A percentile compares a stretch with the other conserved stretches of the same genome.
Evolutionary conservation across 2,797 vertebrate genomes (phyloP).

Genomic region (Eurystomus glaucurus): DNA sequence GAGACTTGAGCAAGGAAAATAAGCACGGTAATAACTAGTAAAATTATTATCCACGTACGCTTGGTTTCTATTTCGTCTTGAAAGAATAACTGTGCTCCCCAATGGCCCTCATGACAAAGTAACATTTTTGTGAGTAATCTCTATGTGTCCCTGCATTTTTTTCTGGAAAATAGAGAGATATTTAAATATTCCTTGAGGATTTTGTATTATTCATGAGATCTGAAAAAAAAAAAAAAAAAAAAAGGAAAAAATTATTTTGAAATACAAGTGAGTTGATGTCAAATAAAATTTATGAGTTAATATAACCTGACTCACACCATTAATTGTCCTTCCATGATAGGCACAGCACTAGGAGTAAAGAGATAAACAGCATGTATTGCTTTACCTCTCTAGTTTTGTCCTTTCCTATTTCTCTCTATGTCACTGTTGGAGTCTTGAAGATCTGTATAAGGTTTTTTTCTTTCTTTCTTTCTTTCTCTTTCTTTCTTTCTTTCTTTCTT

Average conservation of each 20-base stretch:
- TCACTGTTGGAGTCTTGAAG: neutral
- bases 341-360: neutral
- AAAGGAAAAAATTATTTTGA: neutral
- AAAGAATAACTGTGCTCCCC: neutral
- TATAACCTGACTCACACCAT: neutral
- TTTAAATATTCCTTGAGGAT: neutral
- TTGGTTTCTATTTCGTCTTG: neutral
- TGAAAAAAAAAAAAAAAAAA: neutral
- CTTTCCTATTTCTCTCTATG: neutral
- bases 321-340: neutral
- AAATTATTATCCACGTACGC: neutral
- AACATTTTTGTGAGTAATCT: neutral
- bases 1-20: neutral
- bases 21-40: neutral
- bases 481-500: too few species aligned
- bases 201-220: neutral
- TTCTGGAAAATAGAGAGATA: rapidly evolving
- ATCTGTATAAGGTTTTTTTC: neutral
- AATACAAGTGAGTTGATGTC: neutral
- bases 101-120: rapidly evolving
- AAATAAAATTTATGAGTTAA: neutral
- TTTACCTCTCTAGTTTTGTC: neutral
- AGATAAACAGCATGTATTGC: neutral
- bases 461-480: neutral
- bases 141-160: neutral